These are phyloP conservation scores for Schizaphis graminum DNA, from an alignment of 2,888 invertebrate species.

Conservation along the genomic window DNA sequence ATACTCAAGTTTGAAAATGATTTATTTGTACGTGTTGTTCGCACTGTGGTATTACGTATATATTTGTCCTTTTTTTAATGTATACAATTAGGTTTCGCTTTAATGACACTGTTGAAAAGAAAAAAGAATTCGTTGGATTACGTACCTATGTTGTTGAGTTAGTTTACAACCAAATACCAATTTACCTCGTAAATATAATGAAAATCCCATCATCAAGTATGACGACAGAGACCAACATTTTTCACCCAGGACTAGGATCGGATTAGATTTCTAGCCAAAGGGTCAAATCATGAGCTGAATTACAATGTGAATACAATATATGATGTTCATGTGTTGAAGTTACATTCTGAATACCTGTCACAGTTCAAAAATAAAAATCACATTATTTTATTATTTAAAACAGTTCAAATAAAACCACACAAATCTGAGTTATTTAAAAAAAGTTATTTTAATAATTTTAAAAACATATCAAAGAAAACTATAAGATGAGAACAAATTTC, in stretches of 20 bases:
- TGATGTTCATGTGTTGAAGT: neutral
- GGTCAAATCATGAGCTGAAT: slow-evolving; percentile 19
- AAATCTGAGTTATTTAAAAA: neutral
- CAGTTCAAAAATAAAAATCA: neutral
- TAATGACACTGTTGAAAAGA: neutral
- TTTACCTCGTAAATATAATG: neutral
- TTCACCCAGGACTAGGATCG: neutral
- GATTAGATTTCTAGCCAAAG: slow-evolving; percentile 32
- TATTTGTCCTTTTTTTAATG: neutral
- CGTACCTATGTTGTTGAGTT: neutral
- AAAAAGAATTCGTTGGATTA: neutral
- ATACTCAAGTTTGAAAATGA: neutral
- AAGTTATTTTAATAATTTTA: neutral
- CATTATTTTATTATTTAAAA: neutral
- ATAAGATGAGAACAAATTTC: neutral
- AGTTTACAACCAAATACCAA: neutral
- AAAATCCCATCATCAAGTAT: neutral
- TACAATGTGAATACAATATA: neutral
- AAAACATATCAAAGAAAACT: neutral
- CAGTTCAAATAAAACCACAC: neutral
- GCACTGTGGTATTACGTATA: neutral
- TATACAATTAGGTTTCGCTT: neutral
- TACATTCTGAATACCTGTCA: neutral
- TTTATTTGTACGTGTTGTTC: neutral
- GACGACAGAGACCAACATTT: neutral